These are phyloP conservation scores for Liodrosophila aerea DNA, from an alignment of 2,888 invertebrate species.

Conservation along the genomic window DNA sequence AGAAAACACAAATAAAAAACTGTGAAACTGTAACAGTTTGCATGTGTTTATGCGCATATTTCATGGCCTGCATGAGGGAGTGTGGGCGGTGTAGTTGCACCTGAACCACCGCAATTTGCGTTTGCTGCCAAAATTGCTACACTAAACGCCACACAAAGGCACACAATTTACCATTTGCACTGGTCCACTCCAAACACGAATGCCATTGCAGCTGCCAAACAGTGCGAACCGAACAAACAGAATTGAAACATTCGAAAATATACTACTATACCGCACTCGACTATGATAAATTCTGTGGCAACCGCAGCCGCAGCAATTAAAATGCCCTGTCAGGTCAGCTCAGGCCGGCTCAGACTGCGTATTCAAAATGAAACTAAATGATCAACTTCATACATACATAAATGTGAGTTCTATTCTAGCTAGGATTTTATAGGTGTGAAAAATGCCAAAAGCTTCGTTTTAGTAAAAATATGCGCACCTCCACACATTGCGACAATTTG, in stretches of 20 bases:
- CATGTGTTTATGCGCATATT: conserved; percentile 53
- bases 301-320: conserved; percentile 53
- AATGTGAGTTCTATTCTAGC: not conserved
- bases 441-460: too few relatives aligned
- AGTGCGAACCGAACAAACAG: conserved; percentile 1
- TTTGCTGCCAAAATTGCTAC: conserved; percentile 46
- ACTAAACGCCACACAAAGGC: conserved; percentile 46
- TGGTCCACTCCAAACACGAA: conserved; percentile 24
- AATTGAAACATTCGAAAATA: conserved; percentile 4
- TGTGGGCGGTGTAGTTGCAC: conserved; percentile 5
- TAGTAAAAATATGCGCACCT: not conserved
- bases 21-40: conserved; percentile 41
- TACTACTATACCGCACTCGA: too few relatives aligned
- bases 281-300: conserved; percentile 20
- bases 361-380: conserved; percentile 8
- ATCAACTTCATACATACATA: conserved; percentile 11
- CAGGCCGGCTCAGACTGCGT: conserved; percentile 12
- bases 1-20: conserved; percentile 14
- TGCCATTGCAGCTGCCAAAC: conserved; percentile 30
- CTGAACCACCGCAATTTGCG: conserved; percentile 44
- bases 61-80: conserved; percentile 7
- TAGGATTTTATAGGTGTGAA: not conserved
- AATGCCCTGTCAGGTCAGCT: conserved; percentile 18
- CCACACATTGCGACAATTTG: too few relatives aligned
- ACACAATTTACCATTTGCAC: conserved; percentile 24